Evolutionary conservation across 2,888 invertebrate genomes (phyloP), one percentile per base, ranked within the genome.

Genomic region (Phaonia tiefii): DNA sequence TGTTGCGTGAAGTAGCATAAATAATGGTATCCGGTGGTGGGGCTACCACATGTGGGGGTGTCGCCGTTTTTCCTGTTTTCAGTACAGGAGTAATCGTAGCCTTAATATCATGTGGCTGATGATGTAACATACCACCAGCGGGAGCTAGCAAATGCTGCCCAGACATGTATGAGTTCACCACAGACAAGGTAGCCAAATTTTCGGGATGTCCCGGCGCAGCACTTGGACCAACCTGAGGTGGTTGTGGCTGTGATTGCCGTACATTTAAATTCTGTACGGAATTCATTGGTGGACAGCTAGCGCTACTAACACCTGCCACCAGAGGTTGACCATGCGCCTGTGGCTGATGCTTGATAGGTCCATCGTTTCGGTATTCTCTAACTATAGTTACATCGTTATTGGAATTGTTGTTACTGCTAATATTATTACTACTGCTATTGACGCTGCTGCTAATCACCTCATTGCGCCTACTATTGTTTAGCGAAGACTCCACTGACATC

Each of bases 131-230:
- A 58, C 86, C 54, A 17, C 86, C 74, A 4, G 67, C 70, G 15
- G 80, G 72, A 7, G 89, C 86, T 1, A 86, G 82, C 69, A 86
- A 75, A 71, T 86, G 86, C 65, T 86, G 84, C 26, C 85, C 79
- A 65, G 85, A 25, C 73, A 90, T 86, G 37, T 91, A 91, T 8
- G 92, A 91, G 86, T 91, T 92, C 44, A 95, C 95, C 63, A 95
- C 95, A 31, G 94, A 94, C 1, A 95, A 90, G 0, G 95, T 95
- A 0, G 95, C 95, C 63, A 95, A 90, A 82, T 92, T 93, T 17
- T 91, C 90, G 42, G 87, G 84, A 69, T 80, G 83, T 8, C 75
- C 77, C 37, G 84, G 80, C 22, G 79, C 79, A 31, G 60, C 25
- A 69, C 71, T 75, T 7, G 72, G 44, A 10, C 65, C 69, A 65